phyloP scores from a whole-genome alignment of 2,797 vertebrate genomes.

The Falco novaeseelandiae region DNA sequence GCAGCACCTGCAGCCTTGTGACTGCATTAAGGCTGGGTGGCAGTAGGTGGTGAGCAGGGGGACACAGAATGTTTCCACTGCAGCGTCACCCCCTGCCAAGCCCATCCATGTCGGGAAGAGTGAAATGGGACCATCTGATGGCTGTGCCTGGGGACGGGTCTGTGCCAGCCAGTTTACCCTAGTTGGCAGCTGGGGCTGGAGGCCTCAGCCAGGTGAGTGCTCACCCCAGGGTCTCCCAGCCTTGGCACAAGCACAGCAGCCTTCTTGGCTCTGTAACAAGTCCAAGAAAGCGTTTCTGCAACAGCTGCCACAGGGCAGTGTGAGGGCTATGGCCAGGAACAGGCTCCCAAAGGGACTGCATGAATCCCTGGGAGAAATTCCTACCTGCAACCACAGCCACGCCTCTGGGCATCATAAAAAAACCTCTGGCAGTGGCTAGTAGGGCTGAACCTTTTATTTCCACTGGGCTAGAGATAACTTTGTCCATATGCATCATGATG shows the following conservation, averaged over 20 bases:
- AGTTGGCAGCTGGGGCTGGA: background rate
- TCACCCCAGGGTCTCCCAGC: background rate
- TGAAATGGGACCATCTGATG: accelerated
- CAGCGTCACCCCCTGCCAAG: background rate
- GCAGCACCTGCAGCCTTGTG: background rate
- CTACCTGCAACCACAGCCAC: background rate
- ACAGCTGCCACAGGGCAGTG: accelerated
- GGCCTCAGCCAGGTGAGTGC: background rate
- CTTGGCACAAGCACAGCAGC: background rate
- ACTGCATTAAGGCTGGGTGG: accelerated
- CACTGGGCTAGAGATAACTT: background rate
- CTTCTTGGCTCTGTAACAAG: background rate
- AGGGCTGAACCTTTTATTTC: background rate
- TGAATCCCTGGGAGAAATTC: background rate
- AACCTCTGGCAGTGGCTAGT: background rate
- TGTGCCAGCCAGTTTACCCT: background rate
- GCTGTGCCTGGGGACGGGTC: background rate
- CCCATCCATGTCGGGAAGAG: background rate
- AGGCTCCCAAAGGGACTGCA: background rate
- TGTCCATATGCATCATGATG: accelerated
- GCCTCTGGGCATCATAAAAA: background rate
- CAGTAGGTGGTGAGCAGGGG: background rate
- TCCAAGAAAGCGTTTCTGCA: background rate
- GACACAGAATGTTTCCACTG: accelerated
- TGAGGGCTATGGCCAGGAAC: background rate